Conservation (phyloP, 2,113 vertebrate genomes). For the Phoxinus phoxinus region DNA sequence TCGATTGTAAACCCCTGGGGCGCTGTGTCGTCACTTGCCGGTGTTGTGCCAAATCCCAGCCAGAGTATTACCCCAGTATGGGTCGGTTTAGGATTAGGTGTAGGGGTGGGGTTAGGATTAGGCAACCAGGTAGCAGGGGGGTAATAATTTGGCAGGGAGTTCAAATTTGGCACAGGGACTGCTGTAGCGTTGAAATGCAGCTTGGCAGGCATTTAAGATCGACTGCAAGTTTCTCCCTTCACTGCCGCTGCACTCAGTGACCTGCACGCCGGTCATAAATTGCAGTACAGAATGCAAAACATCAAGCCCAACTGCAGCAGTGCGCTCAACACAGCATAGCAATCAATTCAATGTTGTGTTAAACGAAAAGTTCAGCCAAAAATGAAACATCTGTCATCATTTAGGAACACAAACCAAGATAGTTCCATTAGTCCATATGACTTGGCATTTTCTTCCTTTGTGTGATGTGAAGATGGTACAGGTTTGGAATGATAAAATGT, state of each 20-base stretch:
- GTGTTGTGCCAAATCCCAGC: too few species aligned
- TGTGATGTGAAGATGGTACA: background rate
- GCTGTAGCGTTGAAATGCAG: conserved; percentile 7
- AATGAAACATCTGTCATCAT: conserved; percentile 8
- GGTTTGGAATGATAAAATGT: background rate
- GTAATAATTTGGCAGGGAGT: too few species aligned
- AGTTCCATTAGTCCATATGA: background rate
- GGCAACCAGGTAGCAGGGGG: too few species aligned
- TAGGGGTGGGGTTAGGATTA: too few species aligned
- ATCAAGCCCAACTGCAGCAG: background rate
- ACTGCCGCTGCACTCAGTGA: conserved; percentile 34
- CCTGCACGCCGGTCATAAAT: conserved; percentile 23
- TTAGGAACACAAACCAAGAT: background rate
- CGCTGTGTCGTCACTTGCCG: background rate
- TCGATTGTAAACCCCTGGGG: background rate
- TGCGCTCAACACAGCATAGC: background rate
- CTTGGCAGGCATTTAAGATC: conserved; percentile 15
- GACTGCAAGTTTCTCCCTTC: conserved; percentile 36
- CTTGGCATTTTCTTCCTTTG: background rate
- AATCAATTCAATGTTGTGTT: background rate
- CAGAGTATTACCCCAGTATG: too few species aligned
- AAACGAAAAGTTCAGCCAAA: background rate
- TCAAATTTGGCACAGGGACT: background rate
- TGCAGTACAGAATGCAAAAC: conserved; percentile 14
- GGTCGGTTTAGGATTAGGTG: too few species aligned